A percentile compares a stretch with the other conserved stretches of the same genome.
Evolutionary conservation across 2,797 vertebrate species (phyloP).

Genomic region (Gephyroberyx darwinii): DNA sequence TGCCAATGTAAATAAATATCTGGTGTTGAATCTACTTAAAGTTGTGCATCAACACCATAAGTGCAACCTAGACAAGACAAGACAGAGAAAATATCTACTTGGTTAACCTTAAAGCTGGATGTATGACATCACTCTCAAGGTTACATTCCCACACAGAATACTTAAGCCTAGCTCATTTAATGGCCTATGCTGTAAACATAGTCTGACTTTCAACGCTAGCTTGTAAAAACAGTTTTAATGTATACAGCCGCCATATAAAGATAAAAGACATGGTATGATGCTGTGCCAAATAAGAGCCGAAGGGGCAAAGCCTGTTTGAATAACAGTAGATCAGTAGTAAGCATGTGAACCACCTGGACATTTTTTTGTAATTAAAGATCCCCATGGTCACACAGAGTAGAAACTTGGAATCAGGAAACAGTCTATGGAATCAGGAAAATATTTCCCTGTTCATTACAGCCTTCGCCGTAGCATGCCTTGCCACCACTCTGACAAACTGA

Average conservation of each 20-base stretch:
- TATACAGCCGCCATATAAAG: constrained; percentile 60
- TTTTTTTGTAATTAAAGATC: constrained; percentile 53
- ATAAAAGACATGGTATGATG: constrained; percentile 65
- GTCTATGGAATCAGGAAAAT: constrained; percentile 6
- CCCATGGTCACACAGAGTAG: constrained; percentile 1
- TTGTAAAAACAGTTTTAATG: constrained; percentile 65
- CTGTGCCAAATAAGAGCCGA: constrained; percentile 58
- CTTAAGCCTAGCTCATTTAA: constrained; percentile 53
- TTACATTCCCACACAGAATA: constrained; percentile 52
- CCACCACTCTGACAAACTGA: constrained; percentile 27
- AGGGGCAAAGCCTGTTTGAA: constrained; percentile 49
- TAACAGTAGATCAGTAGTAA: constrained; percentile 47
- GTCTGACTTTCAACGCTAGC: constrained; percentile 55
- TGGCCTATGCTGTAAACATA: constrained; percentile 57
- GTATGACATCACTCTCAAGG: constrained; percentile 38
- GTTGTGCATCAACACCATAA: constrained; percentile 29
- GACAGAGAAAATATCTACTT: constrained; percentile 18
- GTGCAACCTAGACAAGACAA: constrained; percentile 24
- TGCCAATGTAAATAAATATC: constrained; percentile 47
- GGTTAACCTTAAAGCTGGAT: constrained; percentile 39
- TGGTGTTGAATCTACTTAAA: constrained; percentile 19
- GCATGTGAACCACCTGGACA: constrained; percentile 53
- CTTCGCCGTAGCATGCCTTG: not conserved
- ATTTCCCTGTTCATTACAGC: constrained; percentile 44
- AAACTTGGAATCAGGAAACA: constrained; percentile 21